Conservation (phyloP, 2,797 vertebrate species). For the Phylloscopus collybita region DNA sequence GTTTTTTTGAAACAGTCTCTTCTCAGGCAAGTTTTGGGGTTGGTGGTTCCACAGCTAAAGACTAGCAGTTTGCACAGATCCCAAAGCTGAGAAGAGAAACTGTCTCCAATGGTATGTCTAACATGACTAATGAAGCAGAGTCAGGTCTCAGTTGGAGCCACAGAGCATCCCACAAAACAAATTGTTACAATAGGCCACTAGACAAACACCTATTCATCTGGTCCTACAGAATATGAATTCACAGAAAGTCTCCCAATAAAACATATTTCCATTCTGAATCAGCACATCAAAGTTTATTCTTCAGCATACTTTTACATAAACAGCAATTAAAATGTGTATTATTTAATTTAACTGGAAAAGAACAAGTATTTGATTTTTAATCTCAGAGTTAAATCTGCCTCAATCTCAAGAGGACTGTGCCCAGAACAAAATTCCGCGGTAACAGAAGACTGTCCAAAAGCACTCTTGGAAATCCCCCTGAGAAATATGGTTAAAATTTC, state of each 20-base stretch:
- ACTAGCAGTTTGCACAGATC: background rate
- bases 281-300: background rate
- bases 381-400: background rate
- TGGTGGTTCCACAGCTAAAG: background rate
- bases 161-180: background rate
- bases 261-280: background rate
- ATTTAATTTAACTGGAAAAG: background rate
- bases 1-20: background rate
- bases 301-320: background rate
- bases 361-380: background rate
- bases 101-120: background rate
- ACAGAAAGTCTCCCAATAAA: background rate
- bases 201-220: background rate
- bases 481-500: slow-evolving; percentile 38
- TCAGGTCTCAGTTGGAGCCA: background rate
- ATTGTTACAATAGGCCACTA: background rate
- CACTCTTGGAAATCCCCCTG: background rate
- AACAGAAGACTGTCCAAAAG: background rate
- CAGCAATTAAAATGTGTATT: slow-evolving; percentile 25
- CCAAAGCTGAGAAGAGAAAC: background rate
- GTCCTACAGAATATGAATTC: background rate
- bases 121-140: background rate
- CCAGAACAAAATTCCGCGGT: background rate
- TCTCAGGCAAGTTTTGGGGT: background rate
- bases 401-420: background rate